Conservation (phyloP, 2,797 vertebrate species). For the Odontamblyopus rebecca region DNA sequence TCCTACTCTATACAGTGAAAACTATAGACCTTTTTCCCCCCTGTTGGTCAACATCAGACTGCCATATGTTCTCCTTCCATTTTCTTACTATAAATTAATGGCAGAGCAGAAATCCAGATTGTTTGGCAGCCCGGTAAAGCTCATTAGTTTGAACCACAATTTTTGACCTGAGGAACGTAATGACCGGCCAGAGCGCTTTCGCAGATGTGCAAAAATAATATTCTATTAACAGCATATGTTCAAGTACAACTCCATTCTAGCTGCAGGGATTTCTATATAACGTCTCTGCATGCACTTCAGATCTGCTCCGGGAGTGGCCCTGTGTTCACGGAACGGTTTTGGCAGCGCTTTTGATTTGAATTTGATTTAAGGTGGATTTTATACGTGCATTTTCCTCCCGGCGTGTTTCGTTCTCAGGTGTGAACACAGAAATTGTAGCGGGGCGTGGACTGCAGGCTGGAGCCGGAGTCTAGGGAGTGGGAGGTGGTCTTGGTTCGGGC, state of each 20-base stretch:
- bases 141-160: conserved; percentile 53
- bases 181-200: conserved; percentile 43
- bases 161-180: conserved; percentile 39
- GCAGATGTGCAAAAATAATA: conserved; percentile 63
- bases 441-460: neutral
- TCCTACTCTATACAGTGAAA: conserved; percentile 26
- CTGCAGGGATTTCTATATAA: conserved; percentile 21
- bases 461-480: conserved; percentile 1
- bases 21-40: conserved; percentile 16
- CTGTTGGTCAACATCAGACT: conserved; percentile 57
- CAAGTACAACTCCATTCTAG: conserved; percentile 33
- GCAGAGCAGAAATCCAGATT: conserved; percentile 54
- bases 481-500: conserved; percentile 3
- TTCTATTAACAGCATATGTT: conserved; percentile 50
- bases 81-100: conserved; percentile 31
- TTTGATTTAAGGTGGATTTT: conserved; percentile 9
- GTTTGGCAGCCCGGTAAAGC: conserved; percentile 26
- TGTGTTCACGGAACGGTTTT: neutral
- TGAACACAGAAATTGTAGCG: neutral
- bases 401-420: conserved; percentile 2
- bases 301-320: neutral
- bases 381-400: neutral
- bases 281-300: conserved; percentile 5
- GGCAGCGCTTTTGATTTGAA: conserved; percentile 4
- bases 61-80: conserved; percentile 33